phyloP scores from a whole-genome alignment of 2,888 invertebrate species.

The Petrolisthes cinctipes region DNA sequence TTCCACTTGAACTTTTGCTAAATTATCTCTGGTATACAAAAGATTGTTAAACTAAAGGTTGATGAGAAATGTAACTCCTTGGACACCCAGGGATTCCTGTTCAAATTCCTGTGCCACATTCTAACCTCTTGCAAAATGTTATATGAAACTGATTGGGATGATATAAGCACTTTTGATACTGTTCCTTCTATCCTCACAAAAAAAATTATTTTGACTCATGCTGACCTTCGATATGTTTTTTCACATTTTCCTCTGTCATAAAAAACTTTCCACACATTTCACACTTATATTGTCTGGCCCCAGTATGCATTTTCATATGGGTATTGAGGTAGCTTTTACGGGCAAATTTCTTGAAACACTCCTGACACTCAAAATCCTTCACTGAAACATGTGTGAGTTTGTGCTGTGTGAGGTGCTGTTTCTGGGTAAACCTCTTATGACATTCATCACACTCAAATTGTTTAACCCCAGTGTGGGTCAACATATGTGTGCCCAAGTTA shows the following conservation, averaged over 20 bases:
- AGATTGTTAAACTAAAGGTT: too few species aligned
- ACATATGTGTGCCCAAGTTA: background rate
- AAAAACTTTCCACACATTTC: background rate
- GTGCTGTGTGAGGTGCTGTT: background rate
- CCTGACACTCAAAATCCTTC: background rate
- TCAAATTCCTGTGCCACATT: too few species aligned
- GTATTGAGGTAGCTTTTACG: background rate
- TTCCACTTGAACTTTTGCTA: too few species aligned
- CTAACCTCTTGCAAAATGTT: too few species aligned
- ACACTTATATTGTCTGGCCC: background rate
- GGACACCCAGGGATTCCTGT: too few species aligned
- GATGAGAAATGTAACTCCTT: too few species aligned
- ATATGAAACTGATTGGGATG: too few species aligned
- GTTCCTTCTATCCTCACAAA: too few species aligned
- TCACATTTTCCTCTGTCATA: background rate
- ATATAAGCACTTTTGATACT: too few species aligned
- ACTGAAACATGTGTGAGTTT: conserved; percentile 2
- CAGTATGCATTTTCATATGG: background rate
- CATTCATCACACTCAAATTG: conserved; percentile 2
- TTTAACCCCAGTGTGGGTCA: background rate
- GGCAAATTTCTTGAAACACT: background rate
- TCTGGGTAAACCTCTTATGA: background rate
- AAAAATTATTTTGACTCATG: background rate
- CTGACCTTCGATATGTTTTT: background rate
- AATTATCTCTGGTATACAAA: too few species aligned